Percentiles rank a stretch among this genome's conserved stretches.
phyloP scores from a whole-genome alignment of 2,888 invertebrate species.

The Tridacna crocea region DNA sequence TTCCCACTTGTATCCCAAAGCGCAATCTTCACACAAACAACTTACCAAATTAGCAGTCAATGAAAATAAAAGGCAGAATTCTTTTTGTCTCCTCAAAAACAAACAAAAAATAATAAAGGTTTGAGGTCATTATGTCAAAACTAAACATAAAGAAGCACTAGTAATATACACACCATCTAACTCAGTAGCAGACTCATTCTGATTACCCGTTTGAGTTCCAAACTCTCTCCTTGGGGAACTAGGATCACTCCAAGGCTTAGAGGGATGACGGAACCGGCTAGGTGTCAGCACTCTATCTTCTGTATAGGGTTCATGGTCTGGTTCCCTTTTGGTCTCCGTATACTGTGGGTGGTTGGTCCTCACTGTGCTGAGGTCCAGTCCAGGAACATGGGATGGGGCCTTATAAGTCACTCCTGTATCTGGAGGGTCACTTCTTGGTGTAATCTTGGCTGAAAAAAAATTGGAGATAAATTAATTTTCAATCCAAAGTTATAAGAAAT shows the following conservation, averaged over 20 bases:
- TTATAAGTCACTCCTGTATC: slow-evolving; percentile 24
- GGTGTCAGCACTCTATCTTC: slow-evolving; percentile 86
- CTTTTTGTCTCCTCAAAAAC: too few relatives aligned
- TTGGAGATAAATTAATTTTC: neutral
- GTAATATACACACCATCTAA: slow-evolving; percentile 63
- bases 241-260: slow-evolving; percentile 62
- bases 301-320: slow-evolving; percentile 71
- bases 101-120: too few relatives aligned
- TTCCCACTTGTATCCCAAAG: too few relatives aligned
- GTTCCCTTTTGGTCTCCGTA: slow-evolving; percentile 19
- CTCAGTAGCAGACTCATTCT: slow-evolving; percentile 49
- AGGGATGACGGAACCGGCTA: slow-evolving; percentile 84
- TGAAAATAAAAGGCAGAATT: too few relatives aligned
- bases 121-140: slow-evolving; percentile 20
- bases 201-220: slow-evolving; percentile 79
- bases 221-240: slow-evolving; percentile 75
- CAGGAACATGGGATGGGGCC: slow-evolving; percentile 66
- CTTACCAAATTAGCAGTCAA: too few relatives aligned
- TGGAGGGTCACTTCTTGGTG: slow-evolving; percentile 61
- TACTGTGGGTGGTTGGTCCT: slow-evolving; percentile 27
- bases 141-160: slow-evolving; percentile 15
- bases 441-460: slow-evolving; percentile 64
- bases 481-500: too few relatives aligned
- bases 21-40: too few relatives aligned
- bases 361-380: slow-evolving; percentile 61